Conservation (phyloP, 2,888 invertebrate genomes). For the Anagyrus pseudococci region DNA sequence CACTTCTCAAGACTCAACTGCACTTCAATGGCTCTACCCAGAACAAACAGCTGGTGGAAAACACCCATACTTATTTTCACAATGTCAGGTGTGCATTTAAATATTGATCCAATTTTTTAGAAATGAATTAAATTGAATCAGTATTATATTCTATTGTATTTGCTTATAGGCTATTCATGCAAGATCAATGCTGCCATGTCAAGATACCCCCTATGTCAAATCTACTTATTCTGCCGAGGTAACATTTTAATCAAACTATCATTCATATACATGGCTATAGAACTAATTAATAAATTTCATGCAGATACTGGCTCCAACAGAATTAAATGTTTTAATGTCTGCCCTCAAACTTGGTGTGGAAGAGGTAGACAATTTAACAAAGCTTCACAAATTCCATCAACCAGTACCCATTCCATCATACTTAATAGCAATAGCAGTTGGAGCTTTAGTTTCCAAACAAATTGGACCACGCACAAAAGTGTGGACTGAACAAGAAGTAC, state of each 20-base stretch:
- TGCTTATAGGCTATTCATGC: constrained; percentile 81
- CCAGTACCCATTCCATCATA: constrained; percentile 88
- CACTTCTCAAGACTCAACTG: constrained; percentile 80
- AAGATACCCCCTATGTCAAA: constrained; percentile 91
- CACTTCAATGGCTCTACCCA: constrained; percentile 87
- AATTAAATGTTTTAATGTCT: constrained; percentile 87
- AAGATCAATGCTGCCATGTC: constrained; percentile 88
- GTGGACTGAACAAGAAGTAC: constrained; percentile 87
- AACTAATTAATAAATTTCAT: constrained; percentile 25
- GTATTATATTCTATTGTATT: constrained; percentile 23
- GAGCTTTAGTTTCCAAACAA: constrained; percentile 75
- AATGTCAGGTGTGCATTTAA: constrained; percentile 70
- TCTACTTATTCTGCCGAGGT: constrained; percentile 61
- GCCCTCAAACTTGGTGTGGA: constrained; percentile 70
- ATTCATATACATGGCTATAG: neutral
- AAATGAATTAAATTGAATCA: neutral
- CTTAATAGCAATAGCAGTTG: constrained; percentile 88
- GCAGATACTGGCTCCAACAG: constrained; percentile 75
- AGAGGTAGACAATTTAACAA: constrained; percentile 60
- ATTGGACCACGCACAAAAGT: constrained; percentile 84
- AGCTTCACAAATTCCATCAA: constrained; percentile 71
- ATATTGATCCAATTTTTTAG: neutral
- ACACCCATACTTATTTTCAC: constrained; percentile 85
- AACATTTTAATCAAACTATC: constrained; percentile 9
- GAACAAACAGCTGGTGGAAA: constrained; percentile 87